These are phyloP conservation scores for Calyptomena viridis DNA, from an alignment of 2,113 vertebrate genomes.

Conservation along the genomic window DNA sequence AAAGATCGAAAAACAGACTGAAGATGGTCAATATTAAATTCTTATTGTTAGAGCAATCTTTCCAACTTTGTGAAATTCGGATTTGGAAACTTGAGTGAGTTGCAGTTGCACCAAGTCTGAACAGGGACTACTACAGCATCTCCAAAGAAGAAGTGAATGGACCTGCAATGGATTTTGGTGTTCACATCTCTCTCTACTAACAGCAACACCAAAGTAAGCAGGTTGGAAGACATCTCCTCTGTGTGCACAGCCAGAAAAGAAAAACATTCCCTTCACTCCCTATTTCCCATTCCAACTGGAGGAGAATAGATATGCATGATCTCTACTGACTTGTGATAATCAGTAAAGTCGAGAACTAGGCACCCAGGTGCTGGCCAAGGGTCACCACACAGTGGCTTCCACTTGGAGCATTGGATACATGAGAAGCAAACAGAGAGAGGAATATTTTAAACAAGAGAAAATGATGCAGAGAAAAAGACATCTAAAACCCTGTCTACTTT, in stretches of 20 bases:
- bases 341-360: not conserved
- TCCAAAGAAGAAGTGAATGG: not conserved
- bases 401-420: not conserved
- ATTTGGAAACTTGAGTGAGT: not conserved
- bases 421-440: fast-evolving
- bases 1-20: not conserved
- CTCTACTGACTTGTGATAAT: not conserved
- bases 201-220: not conserved
- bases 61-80: not conserved
- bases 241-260: not conserved
- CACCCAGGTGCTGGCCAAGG: not conserved
- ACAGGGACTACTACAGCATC: not conserved
- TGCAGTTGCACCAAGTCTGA: not conserved
- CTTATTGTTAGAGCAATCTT: not conserved
- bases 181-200: not conserved
- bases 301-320: not conserved
- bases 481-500: not conserved
- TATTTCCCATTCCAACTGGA: not conserved
- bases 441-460: not conserved
- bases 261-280: not conserved
- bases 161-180: not conserved
- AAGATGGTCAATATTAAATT: not conserved
- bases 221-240: not conserved
- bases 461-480: not conserved
- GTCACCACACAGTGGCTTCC: not conserved